Evolutionary conservation across 2,113 vertebrate genomes (phyloP), one percentile per base, ranked within the genome.

Genomic region (Cryptomyrus ogoouensis): DNA sequence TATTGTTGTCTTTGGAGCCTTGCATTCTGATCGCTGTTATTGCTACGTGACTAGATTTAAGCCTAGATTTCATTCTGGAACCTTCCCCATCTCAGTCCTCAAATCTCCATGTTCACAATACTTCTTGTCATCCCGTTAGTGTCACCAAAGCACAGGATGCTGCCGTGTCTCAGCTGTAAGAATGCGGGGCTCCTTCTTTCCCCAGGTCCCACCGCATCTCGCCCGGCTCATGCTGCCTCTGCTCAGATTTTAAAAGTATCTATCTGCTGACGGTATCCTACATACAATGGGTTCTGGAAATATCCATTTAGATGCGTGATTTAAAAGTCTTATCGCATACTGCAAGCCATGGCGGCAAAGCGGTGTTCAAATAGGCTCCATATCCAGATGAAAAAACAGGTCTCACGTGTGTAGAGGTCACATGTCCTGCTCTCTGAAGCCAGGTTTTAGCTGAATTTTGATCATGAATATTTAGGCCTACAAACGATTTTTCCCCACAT

Each of bases 371-470:
- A 85, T 19, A 62, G 3, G 12, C 80, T 21, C 50, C 49, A 53
- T 53, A 83, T 44, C 87, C 62, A 49, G 42, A 49, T 31, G 56
- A 24, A 88, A 35, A 62, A 66, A 19, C 15, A 17, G n/a, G 35
- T 88, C 31, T 52, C 66, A 27, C 39, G 39, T 44, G 35, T 58
- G 74, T n/a, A 5, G 24, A 46, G 35, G 49, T 80, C 62, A 52
- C 19, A 8, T 49, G 83, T 10, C 19, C 52, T 44, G 27, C 70
- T 39, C 84, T 90, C 88, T 83, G 70, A 90, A 50, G 49, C 19
- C 39, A 88, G 47, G 31, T 83, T 90, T 74, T n/a, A 47, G 24
- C 66, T 87, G 62, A 66, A 50, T 87, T 87, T 87, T 88, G 85
- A 90, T 88, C 27, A 44, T 62, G 49, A 70, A 90, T 10, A 74